Base-by-base conservation (phyloP, 2,888 invertebrate genomes). In the Lepas anatifera region DNA sequence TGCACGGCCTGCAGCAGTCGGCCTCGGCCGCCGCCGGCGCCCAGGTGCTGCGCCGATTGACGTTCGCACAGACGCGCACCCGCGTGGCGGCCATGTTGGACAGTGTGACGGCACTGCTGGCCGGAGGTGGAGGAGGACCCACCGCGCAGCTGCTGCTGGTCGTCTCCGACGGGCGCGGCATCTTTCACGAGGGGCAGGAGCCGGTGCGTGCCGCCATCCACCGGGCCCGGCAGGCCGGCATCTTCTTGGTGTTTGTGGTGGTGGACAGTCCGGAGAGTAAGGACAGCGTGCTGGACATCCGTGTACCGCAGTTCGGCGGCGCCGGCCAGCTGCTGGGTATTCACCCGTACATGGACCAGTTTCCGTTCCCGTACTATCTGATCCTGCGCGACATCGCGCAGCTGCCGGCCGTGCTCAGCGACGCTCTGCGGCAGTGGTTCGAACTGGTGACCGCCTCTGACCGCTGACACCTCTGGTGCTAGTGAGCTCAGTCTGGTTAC, bases 361-460 rank as follows among this genome's bases (percentile, higher is more conserved):
- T 99, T 81, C 99, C 99, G 0, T 99, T 99, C 80, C 96, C 97
- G 0, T 98, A 94, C 83, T 99, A 99, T 80, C 85, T 99, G 68
- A 90, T 99, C 76, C 85, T 99, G 39, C 83, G 93, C 71, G 94
- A 98, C 78, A 87, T 97, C 76, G 87, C 87, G 73, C 87, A 89
- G 37, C 81, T 99, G 71, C 98, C 99, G 0, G 84, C 86, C 46
- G 92, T 96, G 1, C 83, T 99, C 39, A 93, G 97, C 76, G 97
- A 99, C 79, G 97, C 98, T 0, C 83, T 99, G 72, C 83, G 97
- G 71, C 98, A 99, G 78, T 99, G 99, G 99, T 99, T 99, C 80
- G 98, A 99, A 83, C 82, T 98, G 72, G 92, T 96, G 22, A 89
- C 89, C 32, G 76, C 78, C 18, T 74, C 75, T 68, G 77, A 70